Conservation (phyloP, 2,888 invertebrate genomes). For the Sclerodermus sp. region DNA sequence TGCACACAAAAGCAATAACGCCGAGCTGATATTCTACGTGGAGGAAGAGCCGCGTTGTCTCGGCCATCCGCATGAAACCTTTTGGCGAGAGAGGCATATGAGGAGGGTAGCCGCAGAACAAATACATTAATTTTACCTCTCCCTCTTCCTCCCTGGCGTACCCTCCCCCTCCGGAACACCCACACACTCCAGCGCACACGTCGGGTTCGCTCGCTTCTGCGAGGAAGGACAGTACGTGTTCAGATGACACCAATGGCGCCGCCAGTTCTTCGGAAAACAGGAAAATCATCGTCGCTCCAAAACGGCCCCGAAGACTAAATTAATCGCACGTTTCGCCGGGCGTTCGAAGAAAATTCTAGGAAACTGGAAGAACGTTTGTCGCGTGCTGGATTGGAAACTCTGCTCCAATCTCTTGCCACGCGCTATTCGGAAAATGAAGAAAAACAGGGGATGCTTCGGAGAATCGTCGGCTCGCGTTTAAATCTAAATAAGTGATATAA, state of each 20-base stretch:
- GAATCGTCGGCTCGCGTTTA: too few species aligned
- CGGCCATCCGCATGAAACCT: conserved; percentile 19
- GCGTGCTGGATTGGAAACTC: too few species aligned
- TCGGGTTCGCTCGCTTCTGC: background rate
- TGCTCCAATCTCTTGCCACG: too few species aligned
- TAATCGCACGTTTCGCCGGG: too few species aligned
- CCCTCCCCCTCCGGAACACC: conserved; percentile 4
- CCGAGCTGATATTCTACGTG: conserved; percentile 35
- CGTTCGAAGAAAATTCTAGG: too few species aligned
- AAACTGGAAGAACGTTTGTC: too few species aligned
- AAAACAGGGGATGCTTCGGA: too few species aligned
- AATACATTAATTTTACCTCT: conserved; percentile 55
- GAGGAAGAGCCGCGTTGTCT: conserved; percentile 30
- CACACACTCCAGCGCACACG: background rate
- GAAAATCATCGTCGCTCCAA: background rate
- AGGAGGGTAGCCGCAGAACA: conserved; percentile 56
- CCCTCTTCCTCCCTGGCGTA: conserved; percentile 21
- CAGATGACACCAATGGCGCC: background rate
- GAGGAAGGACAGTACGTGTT: background rate
- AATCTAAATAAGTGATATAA: too few species aligned
- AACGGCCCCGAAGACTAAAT: too few species aligned
- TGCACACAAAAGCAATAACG: conserved; percentile 43
- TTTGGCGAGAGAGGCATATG: conserved; percentile 41
- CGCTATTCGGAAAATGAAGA: too few species aligned
- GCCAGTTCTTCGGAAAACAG: too few species aligned